A percentile compares a stretch with the other conserved stretches of the same genome.
Conservation (phyloP, 2,113 vertebrate species). For the Indicator maculatus region DNA sequence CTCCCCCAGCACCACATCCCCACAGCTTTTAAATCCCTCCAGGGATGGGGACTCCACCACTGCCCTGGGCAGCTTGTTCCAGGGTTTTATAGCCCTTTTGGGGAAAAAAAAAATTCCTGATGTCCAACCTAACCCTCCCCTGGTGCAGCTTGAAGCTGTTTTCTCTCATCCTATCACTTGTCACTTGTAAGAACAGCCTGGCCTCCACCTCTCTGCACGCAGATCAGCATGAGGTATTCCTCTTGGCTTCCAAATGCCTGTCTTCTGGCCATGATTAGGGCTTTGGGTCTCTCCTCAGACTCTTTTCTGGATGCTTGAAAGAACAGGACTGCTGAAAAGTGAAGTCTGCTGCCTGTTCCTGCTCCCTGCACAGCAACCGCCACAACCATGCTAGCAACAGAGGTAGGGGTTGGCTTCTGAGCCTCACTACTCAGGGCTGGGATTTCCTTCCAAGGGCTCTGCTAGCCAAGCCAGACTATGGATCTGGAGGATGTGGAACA, state of each 20-base stretch:
- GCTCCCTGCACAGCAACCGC: neutral
- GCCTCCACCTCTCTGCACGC: neutral
- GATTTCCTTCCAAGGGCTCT: neutral
- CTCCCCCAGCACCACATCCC: too few relatives aligned
- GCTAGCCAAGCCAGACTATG: neutral
- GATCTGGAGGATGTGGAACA: neutral
- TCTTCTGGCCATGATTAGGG: neutral
- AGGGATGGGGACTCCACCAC: too few relatives aligned
- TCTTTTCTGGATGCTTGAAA: neutral
- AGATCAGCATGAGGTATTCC: neutral
- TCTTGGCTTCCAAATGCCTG: neutral
- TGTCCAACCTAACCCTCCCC: too few relatives aligned
- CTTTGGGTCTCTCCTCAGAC: neutral
- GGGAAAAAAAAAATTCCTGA: too few relatives aligned
- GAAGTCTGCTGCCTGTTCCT: neutral
- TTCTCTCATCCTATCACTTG: too few relatives aligned
- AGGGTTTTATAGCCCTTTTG: too few relatives aligned
- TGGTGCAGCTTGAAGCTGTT: too few relatives aligned
- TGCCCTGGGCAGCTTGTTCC: too few relatives aligned
- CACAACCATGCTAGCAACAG: accelerated
- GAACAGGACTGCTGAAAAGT: neutral
- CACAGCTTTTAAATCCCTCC: too few relatives aligned
- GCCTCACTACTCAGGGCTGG: neutral
- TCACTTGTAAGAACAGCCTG: too few relatives aligned
- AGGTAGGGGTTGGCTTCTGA: neutral